These are phyloP conservation scores for Dyspetes luteomarginatus DNA, from an alignment of 2,888 invertebrate genomes.

Conservation along the genomic window DNA sequence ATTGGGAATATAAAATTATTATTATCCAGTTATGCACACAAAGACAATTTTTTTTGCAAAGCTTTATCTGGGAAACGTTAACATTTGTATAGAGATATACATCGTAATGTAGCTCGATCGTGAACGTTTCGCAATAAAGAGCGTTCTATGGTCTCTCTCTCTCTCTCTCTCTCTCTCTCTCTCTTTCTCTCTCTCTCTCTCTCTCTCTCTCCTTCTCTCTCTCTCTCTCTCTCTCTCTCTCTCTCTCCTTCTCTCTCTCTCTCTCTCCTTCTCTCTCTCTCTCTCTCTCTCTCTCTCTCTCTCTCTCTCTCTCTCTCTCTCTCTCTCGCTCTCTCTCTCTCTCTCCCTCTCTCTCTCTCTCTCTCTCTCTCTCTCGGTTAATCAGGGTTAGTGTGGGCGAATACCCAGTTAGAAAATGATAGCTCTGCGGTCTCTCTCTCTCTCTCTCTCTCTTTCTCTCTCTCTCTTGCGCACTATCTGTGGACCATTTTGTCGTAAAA, in stretches of 20 bases:
- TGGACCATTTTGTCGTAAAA: neutral
- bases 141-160: neutral
- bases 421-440: neutral
- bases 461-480: neutral
- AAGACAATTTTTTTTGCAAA: neutral
- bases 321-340: too few species aligned
- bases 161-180: too few species aligned
- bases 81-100: neutral
- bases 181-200: too few species aligned
- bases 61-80: neutral
- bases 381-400: neutral
- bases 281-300: too few species aligned
- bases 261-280: too few species aligned
- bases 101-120: neutral
- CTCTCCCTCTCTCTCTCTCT: too few species aligned
- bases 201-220: too few species aligned
- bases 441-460: neutral
- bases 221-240: too few species aligned
- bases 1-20: neutral
- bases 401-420: neutral
- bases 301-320: too few species aligned
- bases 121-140: conserved; percentile 37
- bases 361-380: conserved; percentile 20
- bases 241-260: too few species aligned
- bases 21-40: neutral